These are phyloP conservation scores for zebrafish (Danio rerio) DNA, from an alignment of 2,113 vertebrate genomes.

Conservation along the genomic window GRCz12tu NC_133186.1:35204501-35205000, in stretches of 20 bases:
- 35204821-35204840: no score
- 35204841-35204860: no score
- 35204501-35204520: conserved; percentile 58
- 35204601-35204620: conserved; percentile 69
- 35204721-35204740: conserved; percentile 11
- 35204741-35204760: conserved; percentile 55
- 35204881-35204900: no score
- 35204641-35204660: conserved; percentile 61
- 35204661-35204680: conserved; percentile 13
- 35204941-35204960: no score
- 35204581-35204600: conserved; percentile 71
- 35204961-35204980: no score
- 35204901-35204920: no score
- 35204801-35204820: no score
- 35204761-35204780: neutral
- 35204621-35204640: conserved; percentile 60
- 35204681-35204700: conserved; percentile 48
- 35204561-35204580: conserved; percentile 62
- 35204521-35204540: conserved; percentile 55
- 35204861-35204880: no score
- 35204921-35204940: no score
- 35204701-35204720: conserved; percentile 22
- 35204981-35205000: no score
- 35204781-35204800: neutral
- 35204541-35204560: conserved; percentile 28